These are phyloP conservation scores for Cataglyphis livida DNA, from an alignment of 2,888 invertebrate species.

Conservation along the genomic window DNA sequence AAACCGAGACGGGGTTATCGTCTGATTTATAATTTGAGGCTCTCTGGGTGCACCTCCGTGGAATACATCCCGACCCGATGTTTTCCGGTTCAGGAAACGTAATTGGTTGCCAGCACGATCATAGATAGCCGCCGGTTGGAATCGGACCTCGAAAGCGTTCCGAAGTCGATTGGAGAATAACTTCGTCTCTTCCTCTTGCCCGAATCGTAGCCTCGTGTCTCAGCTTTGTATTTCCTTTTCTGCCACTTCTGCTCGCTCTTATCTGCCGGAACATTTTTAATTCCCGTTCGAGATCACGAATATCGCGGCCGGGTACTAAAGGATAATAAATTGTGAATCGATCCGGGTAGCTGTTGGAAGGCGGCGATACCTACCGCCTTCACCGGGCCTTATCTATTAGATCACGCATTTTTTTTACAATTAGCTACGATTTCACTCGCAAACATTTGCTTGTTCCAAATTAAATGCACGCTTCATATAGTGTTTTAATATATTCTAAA, in stretches of 20 bases:
- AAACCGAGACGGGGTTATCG: constrained; percentile 74
- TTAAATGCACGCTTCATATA: neutral
- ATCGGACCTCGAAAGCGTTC: constrained; percentile 63
- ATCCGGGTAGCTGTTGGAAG: constrained; percentile 48
- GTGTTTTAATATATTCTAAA: neutral
- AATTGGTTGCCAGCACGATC: constrained; percentile 82
- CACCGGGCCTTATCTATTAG: constrained; percentile 25
- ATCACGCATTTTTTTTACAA: constrained; percentile 54
- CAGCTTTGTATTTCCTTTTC: constrained; percentile 38
- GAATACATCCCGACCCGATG: constrained; percentile 76
- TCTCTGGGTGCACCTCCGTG: constrained; percentile 73
- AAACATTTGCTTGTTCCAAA: neutral
- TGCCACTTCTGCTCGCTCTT: constrained; percentile 54
- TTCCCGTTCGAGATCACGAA: constrained; percentile 62
- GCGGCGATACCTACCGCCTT: constrained; percentile 35
- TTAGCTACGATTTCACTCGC: constrained; percentile 50
- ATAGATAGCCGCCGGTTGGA: constrained; percentile 77
- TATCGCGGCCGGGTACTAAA: constrained; percentile 46
- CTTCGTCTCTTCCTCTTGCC: constrained; percentile 41
- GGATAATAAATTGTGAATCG: constrained; percentile 55
- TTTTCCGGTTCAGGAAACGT: constrained; percentile 84
- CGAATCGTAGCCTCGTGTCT: constrained; percentile 32
- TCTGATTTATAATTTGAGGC: constrained; percentile 82
- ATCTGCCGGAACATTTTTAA: constrained; percentile 69
- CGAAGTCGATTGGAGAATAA: constrained; percentile 50